Evolutionary conservation across 2,797 vertebrate species (phyloP).

Genomic region (Girardinus metallicus): DNA sequence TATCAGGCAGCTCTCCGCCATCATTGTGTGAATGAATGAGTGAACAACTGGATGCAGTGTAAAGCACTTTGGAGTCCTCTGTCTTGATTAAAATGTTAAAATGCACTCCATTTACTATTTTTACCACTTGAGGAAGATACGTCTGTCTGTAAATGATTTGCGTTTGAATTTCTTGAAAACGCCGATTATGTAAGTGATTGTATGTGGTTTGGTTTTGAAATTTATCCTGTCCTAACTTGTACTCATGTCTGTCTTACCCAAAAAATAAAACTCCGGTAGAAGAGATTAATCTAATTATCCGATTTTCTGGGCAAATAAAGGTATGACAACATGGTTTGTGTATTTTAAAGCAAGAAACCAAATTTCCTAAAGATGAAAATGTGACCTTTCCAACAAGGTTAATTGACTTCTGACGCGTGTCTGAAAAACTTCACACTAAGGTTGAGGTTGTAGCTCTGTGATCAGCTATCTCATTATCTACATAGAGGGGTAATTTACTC

Average conservation of each 20-base stretch:
- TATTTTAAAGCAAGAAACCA: background rate
- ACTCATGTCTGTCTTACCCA: background rate
- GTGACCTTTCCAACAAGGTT: conserved; percentile 28
- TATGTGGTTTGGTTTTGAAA: background rate
- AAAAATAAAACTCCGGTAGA: background rate
- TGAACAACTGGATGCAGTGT: background rate
- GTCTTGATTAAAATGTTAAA: no score
- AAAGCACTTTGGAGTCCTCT: background rate
- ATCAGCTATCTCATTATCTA: conserved; percentile 64
- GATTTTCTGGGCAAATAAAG: background rate
- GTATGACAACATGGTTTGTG: background rate
- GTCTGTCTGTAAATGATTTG: conserved; percentile 3
- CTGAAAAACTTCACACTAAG: conserved; percentile 36
- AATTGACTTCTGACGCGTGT: conserved; percentile 34
- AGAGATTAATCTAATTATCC: background rate
- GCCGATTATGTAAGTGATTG: background rate
- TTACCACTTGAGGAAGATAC: background rate
- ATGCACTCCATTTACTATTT: background rate
- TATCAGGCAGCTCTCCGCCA: background rate
- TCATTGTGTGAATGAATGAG: background rate
- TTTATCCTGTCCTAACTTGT: background rate
- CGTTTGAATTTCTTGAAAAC: background rate
- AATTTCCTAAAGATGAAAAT: background rate
- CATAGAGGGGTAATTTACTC: conserved; percentile 55
- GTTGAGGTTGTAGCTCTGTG: conserved; percentile 50